These are phyloP conservation scores for Ephialtes manifestator DNA, from an alignment of 2,888 invertebrate species.

Conservation along the genomic window DNA sequence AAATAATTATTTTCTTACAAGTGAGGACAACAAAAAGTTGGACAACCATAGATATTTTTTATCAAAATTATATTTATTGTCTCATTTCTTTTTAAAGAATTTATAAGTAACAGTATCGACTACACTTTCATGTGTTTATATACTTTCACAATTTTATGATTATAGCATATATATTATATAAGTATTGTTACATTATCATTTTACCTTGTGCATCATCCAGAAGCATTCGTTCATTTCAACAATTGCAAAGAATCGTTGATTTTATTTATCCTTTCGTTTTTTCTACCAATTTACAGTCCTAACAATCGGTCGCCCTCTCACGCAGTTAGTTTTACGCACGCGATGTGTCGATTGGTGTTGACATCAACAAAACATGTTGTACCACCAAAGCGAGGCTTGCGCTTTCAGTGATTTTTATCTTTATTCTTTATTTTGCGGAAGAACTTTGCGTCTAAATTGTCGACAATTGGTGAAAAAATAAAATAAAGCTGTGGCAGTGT, in stretches of 20 bases:
- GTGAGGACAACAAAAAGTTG: not conserved
- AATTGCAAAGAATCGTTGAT: conserved; percentile 27
- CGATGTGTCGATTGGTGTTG: not conserved
- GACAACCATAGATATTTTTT: conserved; percentile 70
- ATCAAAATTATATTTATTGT: conserved; percentile 85
- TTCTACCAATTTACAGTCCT: conserved; percentile 59
- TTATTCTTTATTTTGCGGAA: conserved; percentile 4
- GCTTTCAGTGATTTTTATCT: conserved; percentile 14
- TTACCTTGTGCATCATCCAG: conserved; percentile 75
- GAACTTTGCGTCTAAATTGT: conserved; percentile 28
- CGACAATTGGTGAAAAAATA: conserved; percentile 49
- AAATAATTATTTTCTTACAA: too few relatives aligned
- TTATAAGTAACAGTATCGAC: conserved; percentile 82
- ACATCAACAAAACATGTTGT: conserved; percentile 4
- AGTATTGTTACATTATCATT: conserved; percentile 72
- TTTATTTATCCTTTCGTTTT: conserved; percentile 25
- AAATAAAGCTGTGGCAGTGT: conserved; percentile 74
- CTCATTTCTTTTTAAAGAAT: conserved; percentile 83
- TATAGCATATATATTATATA: conserved; percentile 67
- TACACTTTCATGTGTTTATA: conserved; percentile 80
- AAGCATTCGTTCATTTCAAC: conserved; percentile 78
- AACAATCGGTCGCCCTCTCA: conserved; percentile 37
- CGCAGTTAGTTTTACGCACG: conserved; percentile 8
- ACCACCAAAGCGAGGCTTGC: not conserved
- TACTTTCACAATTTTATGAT: conserved; percentile 81